Percentiles rank a stretch among this genome's conserved stretches.
Evolutionary conservation across 2,888 invertebrate genomes (phyloP).

Genomic region (Oscheius sp.): DNA sequence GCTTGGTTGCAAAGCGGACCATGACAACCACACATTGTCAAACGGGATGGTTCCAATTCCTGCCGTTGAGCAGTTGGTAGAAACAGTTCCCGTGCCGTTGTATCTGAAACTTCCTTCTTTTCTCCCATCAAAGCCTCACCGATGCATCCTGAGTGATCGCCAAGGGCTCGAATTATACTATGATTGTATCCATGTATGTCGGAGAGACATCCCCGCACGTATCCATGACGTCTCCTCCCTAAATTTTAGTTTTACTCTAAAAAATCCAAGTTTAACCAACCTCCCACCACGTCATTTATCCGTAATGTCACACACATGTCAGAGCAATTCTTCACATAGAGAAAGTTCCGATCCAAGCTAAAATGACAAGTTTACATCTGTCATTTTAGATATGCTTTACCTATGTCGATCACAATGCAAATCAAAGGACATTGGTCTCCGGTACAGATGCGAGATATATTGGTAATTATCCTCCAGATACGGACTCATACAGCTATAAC

Average conservation of each 20-base stretch:
- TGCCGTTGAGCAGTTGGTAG: conserved; percentile 48
- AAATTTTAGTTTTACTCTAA: conserved; percentile 3
- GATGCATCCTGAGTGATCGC: conserved; percentile 45
- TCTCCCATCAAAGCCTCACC: conserved; percentile 37
- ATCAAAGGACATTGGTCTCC: conserved; percentile 63
- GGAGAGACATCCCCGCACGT: conserved; percentile 68
- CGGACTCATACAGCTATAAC: conserved; percentile 69
- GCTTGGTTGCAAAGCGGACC: conserved; percentile 52
- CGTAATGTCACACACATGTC: conserved; percentile 68
- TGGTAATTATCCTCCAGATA: conserved; percentile 67
- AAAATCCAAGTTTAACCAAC: conserved; percentile 34
- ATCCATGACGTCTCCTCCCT: conserved; percentile 66
- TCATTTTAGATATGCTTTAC: conserved; percentile 23
- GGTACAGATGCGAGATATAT: conserved; percentile 65
- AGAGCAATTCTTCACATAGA: conserved; percentile 66
- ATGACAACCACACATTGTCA: conserved; percentile 55
- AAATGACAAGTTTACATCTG: conserved; percentile 28
- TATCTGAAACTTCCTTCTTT: conserved; percentile 41
- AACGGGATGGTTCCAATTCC: conserved; percentile 49
- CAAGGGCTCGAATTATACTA: conserved; percentile 40
- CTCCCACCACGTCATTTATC: conserved; percentile 68
- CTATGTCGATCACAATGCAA: conserved; percentile 64
- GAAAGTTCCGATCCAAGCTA: conserved; percentile 61
- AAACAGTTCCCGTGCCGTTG: conserved; percentile 52
- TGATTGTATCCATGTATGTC: conserved; percentile 61